Base-by-base conservation (phyloP, 1,140 invertebrate species). In the Anastatus disparis region DNA sequence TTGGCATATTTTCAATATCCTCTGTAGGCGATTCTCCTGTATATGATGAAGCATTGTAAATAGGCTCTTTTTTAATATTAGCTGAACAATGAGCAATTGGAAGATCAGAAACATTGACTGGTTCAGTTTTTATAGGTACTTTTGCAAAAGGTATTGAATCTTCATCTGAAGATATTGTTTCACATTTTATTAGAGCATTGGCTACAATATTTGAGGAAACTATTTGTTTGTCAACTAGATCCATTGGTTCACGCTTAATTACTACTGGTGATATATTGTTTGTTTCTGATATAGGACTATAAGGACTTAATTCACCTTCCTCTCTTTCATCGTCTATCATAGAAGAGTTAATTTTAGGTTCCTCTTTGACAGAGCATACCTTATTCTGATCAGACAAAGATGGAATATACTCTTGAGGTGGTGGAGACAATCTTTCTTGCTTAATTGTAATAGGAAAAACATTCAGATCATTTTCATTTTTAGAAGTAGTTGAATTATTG, bases 1-100 rank as follows among this genome's bases (percentile, higher is more conserved):
- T 71, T 22, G 20, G n/a, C 69, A 71, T 71, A 24, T 64, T 58
- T 10, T 58, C 22, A 40, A 71, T 10, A 20, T 63, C 59, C 2
- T 69, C 66, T 13, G 13, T 0, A 61, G 40, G 9, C 55, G 40
- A 10, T 35, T 58, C 2, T 12, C 20, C 10, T 1, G 4, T 7
- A 24, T 20, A 46, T 13, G 42, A 46, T 46, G 13, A 20, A n/a
- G 4, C 42, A 4, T 46, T n/a, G 27, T 31, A n/a, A n/a, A n/a
- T n/a, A n/a, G n/a, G n/a, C n/a, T n/a, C n/a, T n/a, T n/a, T n/a
- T n/a, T n/a, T n/a, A n/a, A n/a, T n/a, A n/a, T n/a, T n/a, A n/a
- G n/a, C n/a, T n/a, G n/a, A n/a, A n/a, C n/a, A n/a, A n/a, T n/a
- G n/a, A n/a, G n/a, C n/a, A n/a, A n/a, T n/a, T n/a, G n/a, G n/a